Evolutionary conservation across 2,113 vertebrate genomes (phyloP).

Genomic region (Macroglossus sobrinus): DNA sequence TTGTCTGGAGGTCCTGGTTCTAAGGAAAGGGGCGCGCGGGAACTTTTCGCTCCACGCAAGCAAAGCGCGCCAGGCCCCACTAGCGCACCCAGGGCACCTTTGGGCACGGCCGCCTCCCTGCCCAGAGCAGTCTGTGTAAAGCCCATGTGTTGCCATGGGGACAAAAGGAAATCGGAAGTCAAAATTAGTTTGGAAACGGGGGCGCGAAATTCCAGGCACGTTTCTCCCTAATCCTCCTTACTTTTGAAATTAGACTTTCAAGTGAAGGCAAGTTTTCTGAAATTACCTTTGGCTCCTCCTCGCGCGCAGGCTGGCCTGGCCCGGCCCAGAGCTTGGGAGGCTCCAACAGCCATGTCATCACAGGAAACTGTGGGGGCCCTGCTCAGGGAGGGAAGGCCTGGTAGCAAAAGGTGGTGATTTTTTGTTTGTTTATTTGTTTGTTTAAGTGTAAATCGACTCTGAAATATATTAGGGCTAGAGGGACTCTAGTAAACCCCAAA

Average conservation of each 20-base stretch:
- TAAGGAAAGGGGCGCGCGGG: fast-evolving
- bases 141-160: background rate
- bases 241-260: constrained; percentile 82
- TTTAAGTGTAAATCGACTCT: constrained; percentile 86
- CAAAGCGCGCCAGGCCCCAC: fast-evolving
- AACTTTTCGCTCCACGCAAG: background rate
- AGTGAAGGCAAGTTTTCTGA: constrained; percentile 84
- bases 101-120: background rate
- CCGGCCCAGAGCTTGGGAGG: background rate
- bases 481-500: constrained; percentile 11
- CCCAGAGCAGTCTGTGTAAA: background rate
- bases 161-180: constrained; percentile 78
- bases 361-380: background rate
- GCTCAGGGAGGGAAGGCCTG: background rate
- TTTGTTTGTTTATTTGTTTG: constrained; percentile 76
- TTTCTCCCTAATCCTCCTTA: constrained; percentile 72
- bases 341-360: background rate
- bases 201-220: constrained; percentile 77
- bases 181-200: constrained; percentile 76
- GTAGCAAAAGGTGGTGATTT: constrained; percentile 87
- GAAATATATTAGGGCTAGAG: constrained; percentile 58
- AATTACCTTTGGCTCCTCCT: constrained; percentile 78
- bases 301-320: constrained; percentile 56
- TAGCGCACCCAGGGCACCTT: background rate
- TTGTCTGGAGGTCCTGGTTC: background rate